phyloP scores from a whole-genome alignment of 2,797 vertebrate genomes.

The Myotis myotis region DNA sequence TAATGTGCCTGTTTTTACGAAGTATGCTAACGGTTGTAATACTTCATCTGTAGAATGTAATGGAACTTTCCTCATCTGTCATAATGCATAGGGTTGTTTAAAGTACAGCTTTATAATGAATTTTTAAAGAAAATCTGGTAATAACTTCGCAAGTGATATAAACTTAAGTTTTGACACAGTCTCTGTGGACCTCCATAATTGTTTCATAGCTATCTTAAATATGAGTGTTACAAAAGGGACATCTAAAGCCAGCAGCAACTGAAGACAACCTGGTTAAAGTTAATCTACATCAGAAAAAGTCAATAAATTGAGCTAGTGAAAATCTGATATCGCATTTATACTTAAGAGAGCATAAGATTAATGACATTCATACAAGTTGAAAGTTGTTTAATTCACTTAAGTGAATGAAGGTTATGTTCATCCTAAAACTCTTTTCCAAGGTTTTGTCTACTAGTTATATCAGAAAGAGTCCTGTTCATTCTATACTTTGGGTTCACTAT shows the following conservation, averaged over 20 bases:
- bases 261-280: neutral
- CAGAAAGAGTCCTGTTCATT: neutral
- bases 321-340: neutral
- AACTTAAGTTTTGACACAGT: neutral
- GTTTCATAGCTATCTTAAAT: neutral
- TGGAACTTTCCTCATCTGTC: neutral
- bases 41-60: neutral
- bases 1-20: neutral
- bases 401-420: neutral
- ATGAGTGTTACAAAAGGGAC: neutral
- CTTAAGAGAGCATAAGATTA: neutral
- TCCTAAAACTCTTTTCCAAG: neutral
- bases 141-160: neutral
- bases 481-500: neutral
- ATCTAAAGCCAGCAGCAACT: neutral
- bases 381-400: slow-evolving; percentile 7
- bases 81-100: neutral
- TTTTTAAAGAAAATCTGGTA: neutral
- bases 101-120: neutral
- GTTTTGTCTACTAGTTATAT: neutral
- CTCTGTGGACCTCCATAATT: neutral
- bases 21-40: neutral
- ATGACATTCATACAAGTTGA: neutral
- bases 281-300: neutral
- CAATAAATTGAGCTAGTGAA: neutral